Percentiles rank a stretch among this genome's conserved stretches.
Evolutionary conservation across 92 coral and sea anemone genomes (phyloP).

Genomic region (Parazoanthus swiftii): DNA sequence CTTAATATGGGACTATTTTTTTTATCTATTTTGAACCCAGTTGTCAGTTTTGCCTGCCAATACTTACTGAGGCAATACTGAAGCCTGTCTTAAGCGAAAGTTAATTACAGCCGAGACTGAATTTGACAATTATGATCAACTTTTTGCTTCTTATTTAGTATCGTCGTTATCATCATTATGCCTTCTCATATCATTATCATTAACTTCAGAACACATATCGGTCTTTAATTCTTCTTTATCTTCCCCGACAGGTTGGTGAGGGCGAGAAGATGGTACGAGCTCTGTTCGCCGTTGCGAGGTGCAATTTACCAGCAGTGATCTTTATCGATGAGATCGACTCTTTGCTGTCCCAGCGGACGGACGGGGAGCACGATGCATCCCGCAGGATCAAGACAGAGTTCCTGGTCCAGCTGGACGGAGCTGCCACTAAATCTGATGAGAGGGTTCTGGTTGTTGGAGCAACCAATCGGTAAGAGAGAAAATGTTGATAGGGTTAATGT

Average conservation of each 20-base stretch:
- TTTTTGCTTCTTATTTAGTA: too few species aligned
- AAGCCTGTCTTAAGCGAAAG: too few species aligned
- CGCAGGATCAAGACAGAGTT: slow-evolving; percentile 97
- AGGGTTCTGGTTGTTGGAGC: slow-evolving; percentile 95
- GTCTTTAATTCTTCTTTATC: background rate
- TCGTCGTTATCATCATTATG: too few species aligned
- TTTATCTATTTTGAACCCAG: too few species aligned
- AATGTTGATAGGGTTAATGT: too few species aligned
- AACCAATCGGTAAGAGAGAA: slow-evolving; percentile 78
- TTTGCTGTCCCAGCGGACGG: slow-evolving; percentile 90
- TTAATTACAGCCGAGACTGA: too few species aligned
- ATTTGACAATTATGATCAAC: too few species aligned
- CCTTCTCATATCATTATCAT: too few species aligned
- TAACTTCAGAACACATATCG: background rate
- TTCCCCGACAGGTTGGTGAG: slow-evolving; percentile 78
- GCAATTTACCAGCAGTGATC: slow-evolving; percentile 93
- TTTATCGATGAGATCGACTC: slow-evolving; percentile 99
- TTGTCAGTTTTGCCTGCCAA: too few species aligned
- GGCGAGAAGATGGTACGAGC: slow-evolving; percentile 99
- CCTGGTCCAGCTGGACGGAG: slow-evolving; percentile 95
- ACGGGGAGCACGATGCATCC: slow-evolving; percentile 97
- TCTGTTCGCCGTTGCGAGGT: slow-evolving; percentile 93
- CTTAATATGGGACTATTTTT: too few species aligned
- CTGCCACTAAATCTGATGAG: slow-evolving; percentile 92
- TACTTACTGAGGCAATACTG: too few species aligned